Base-by-base conservation (phyloP, 2,113 vertebrate species). In the Heloderma charlesbogerti region DNA sequence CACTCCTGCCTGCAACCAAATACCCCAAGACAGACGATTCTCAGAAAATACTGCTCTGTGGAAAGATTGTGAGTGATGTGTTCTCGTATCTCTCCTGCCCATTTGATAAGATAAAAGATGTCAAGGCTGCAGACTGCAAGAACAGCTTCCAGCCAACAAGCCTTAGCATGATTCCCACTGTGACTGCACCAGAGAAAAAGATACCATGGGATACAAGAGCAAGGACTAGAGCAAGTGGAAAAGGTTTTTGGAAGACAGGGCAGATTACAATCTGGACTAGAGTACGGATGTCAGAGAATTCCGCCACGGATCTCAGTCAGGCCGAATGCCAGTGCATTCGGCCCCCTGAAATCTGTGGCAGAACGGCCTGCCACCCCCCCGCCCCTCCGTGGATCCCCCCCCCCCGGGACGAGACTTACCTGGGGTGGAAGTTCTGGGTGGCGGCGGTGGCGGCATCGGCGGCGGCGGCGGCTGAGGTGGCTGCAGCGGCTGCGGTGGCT, bases 91-190 rank as follows among this genome's bases (percentile, higher is more conserved):
- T 22, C 40, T 40, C 79, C 78, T 72, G 66, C 40, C 63, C 63
- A 57, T 91, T 25, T 89, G 91, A 93, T 74, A 78, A 57, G 84
- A 89, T 43, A 37, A 60, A 89, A 92, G 48, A 84, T 34, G 81
- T 6, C 43, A 92, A 51, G 18, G 81, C 75, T 81, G 63, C 40
- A 27, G 40, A 3, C 18, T 10, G 25, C 22, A 71, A 91, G 80
- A 72, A 4, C 81, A 60, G 25, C 20, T 88, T 88, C 63, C 31
- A 0, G 0, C 37, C 51, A 45, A 88, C 63, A 75, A 86, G 16
- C 48, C 63, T 85, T 81, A 79, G 43, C 31, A 25, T 60, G 37
- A 13, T 15, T 67, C 48, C n/a, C 80, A 12, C 29, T 51, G 4
- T 67, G 43, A 48, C 81, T 84, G 3, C 45, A 80, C 0, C 66